Percentiles rank a stretch among this genome's conserved stretches.
phyloP scores from a whole-genome alignment of 2,888 invertebrate species.

The Stegophylla sp. region DNA sequence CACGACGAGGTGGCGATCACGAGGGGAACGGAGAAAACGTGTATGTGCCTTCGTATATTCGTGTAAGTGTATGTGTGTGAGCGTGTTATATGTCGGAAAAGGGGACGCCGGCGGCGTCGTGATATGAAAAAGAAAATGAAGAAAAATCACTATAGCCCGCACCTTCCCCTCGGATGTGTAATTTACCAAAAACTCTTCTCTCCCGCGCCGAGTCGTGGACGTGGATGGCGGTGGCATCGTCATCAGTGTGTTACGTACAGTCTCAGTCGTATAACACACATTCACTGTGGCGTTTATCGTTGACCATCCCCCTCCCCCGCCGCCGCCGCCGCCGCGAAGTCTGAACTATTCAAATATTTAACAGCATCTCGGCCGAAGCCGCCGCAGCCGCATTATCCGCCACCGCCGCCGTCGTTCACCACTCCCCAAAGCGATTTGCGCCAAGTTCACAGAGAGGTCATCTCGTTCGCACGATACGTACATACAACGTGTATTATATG shows the following conservation, averaged over 20 bases:
- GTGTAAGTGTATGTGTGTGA: not conserved
- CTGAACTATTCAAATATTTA: slow-evolving; percentile 27
- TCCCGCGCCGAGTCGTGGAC: not conserved
- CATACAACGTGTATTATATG: too few relatives aligned
- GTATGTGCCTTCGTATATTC: not conserved
- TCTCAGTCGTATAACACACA: not conserved
- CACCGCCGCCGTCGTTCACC: too few relatives aligned
- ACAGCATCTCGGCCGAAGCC: not conserved
- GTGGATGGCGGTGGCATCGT: not conserved
- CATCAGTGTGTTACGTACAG: not conserved
- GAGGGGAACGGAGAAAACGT: not conserved
- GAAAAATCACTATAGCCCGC: not conserved
- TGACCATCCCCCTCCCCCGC: not conserved
- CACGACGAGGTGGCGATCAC: not conserved
- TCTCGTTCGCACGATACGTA: not conserved
- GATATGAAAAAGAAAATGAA: not conserved
- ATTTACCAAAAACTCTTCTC: slow-evolving; percentile 9
- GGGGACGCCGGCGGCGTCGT: not conserved
- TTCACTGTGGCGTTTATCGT: not conserved
- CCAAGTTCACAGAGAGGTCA: not conserved
- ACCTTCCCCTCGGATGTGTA: not conserved
- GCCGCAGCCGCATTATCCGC: not conserved
- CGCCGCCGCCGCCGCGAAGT: not conserved
- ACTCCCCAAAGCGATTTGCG: too few relatives aligned
- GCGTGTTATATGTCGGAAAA: too few relatives aligned